These are phyloP conservation scores for cat (Felis catus) DNA, from an alignment of 2,113 vertebrate species.

Conservation along the genomic window F.catus_Fca126_mat1.0 CM031412.1:143731001-143731500, in stretches of 20 bases:
- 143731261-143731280: neutral
- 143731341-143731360: neutral
- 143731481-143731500: neutral
- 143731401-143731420: neutral
- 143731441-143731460: neutral
- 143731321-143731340: neutral
- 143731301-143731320: neutral
- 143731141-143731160: neutral
- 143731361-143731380: neutral
- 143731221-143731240: neutral
- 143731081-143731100: slow-evolving; percentile 20
- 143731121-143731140: neutral
- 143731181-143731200: neutral
- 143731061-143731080: neutral
- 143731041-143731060: slow-evolving; percentile 31
- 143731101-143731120: slow-evolving; percentile 35
- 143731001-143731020: neutral
- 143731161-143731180: neutral
- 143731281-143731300: neutral
- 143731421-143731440: neutral
- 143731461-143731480: neutral
- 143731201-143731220: neutral
- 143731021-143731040: slow-evolving; percentile 20
- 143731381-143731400: neutral
- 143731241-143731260: neutral